Percentiles rank a stretch among this genome's conserved stretches.
Evolutionary conservation across 2,888 invertebrate species (phyloP).

Genomic region (Spisula solida): DNA sequence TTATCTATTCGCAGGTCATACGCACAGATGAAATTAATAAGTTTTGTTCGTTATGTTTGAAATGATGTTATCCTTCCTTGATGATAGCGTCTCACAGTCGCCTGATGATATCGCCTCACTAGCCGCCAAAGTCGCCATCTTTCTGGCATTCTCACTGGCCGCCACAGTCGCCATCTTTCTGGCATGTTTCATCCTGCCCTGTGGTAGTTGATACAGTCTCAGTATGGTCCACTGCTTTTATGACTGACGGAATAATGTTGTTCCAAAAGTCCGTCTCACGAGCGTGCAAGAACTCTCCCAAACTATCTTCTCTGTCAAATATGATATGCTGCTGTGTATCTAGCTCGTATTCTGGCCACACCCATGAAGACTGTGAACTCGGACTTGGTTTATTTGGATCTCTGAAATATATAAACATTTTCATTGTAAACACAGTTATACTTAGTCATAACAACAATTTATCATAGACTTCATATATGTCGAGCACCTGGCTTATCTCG

Average conservation of each 20-base stretch:
- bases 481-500: no score
- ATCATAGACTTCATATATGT: no score
- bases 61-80: no score
- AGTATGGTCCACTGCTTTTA: background rate
- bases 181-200: background rate
- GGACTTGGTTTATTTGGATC: constrained; percentile 20
- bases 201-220: background rate
- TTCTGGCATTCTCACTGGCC: background rate
- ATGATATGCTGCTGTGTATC: background rate
- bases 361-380: background rate
- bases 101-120: no score
- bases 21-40: no score
- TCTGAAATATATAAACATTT: constrained; percentile 61
- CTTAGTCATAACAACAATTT: no score
- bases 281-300: constrained; percentile 24
- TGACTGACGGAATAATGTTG: constrained; percentile 13
- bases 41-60: no score
- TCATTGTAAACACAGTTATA: no score
- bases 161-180: constrained; percentile 10
- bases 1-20: no score
- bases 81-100: no score
- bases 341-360: constrained; percentile 27
- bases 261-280: constrained; percentile 25
- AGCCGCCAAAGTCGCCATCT: no score
- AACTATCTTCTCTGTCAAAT: constrained; percentile 10